Evolutionary conservation across 2,113 vertebrate genomes (phyloP), one percentile per base, ranked within the genome.

Genomic region (Nycticebus coucang): DNA sequence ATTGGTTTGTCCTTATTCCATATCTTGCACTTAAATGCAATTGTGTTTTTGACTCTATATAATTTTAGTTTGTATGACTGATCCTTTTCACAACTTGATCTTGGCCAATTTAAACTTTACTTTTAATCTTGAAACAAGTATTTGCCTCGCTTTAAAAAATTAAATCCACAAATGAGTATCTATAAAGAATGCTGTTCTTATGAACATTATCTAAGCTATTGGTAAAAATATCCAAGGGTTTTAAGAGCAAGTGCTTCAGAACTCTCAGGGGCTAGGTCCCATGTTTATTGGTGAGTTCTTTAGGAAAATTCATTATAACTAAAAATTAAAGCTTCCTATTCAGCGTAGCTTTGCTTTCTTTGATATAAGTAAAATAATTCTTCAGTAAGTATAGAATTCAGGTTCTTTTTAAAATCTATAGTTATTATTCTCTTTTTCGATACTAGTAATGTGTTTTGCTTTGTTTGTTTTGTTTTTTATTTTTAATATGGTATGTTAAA

Each of bases 401-500:
- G 3, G 12, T 66, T 97, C 22, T 53, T 95, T 94, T 45, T 62
- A 84, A 92, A 93, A 60, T 37, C 19, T 84, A 1, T 68, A 60
- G 80, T 94, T 92, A 8, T 66, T 30, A 53, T 93, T 93, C 50
- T 75, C 55, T 88, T 89, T 75, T 10, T 24, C 59, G 94, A 74
- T 75, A 81, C 59, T 81, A 88, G 28, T 91, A 68, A 53, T 60
- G 79, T n/a, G 19, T 64, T 87, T 89, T 79, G n/a, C 57, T 92
- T 71, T 74, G 26, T 19, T 66, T 81, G 13, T 41, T 85, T 77
- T 74, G n/a, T 89, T 86, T 50, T 77, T 95, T 59, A 68, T 62
- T 93, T 97, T 94, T 66, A 82, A 77, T 79, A 68, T 85, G n/a
- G 30, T 69, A 93, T 22, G 66, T 94, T 30, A 71, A 59, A 94